These are phyloP conservation scores for Syrphus vitripennis DNA, from an alignment of 2,888 invertebrate species.

Conservation along the genomic window DNA sequence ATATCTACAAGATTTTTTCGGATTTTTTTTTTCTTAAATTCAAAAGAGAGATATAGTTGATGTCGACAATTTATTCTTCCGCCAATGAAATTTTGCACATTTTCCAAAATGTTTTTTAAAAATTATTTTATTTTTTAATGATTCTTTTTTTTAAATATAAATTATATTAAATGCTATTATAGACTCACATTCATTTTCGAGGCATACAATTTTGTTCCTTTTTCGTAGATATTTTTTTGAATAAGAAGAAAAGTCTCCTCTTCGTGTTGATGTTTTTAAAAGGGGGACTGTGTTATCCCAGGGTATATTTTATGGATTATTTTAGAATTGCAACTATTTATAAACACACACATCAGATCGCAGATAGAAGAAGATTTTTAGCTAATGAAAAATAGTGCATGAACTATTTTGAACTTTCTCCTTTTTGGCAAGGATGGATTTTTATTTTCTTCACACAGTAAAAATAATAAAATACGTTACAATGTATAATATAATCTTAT, in stretches of 20 bases:
- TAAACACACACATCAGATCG: constrained; percentile 39
- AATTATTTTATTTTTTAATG: constrained; percentile 29
- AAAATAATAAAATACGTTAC: neutral
- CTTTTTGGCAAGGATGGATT: constrained; percentile 49
- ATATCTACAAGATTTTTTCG: neutral
- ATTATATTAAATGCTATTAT: neutral
- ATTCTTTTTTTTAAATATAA: neutral
- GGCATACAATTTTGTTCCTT: constrained; percentile 28
- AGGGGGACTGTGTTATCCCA: constrained; percentile 53
- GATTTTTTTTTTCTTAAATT: constrained; percentile 14
- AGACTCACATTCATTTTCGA: constrained; percentile 63
- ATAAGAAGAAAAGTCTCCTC: neutral
- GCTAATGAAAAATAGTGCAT: constrained; percentile 49
- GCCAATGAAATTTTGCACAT: constrained; percentile 57
- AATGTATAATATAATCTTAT: constrained; percentile 46
- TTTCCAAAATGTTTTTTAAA: constrained; percentile 55
- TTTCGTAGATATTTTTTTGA: constrained; percentile 2
- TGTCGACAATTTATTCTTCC: constrained; percentile 39
- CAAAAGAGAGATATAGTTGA: constrained; percentile 26
- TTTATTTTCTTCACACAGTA: neutral
- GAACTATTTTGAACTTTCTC: constrained; percentile 55
- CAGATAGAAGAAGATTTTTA: neutral
- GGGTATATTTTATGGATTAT: constrained; percentile 63
- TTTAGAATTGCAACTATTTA: constrained; percentile 69
- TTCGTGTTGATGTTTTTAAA: constrained; percentile 1